Percentiles rank a stretch among this genome's conserved stretches.
These are phyloP conservation scores for Pica pica DNA, from an alignment of 2,113 vertebrate genomes.

Conservation along the genomic window DNA sequence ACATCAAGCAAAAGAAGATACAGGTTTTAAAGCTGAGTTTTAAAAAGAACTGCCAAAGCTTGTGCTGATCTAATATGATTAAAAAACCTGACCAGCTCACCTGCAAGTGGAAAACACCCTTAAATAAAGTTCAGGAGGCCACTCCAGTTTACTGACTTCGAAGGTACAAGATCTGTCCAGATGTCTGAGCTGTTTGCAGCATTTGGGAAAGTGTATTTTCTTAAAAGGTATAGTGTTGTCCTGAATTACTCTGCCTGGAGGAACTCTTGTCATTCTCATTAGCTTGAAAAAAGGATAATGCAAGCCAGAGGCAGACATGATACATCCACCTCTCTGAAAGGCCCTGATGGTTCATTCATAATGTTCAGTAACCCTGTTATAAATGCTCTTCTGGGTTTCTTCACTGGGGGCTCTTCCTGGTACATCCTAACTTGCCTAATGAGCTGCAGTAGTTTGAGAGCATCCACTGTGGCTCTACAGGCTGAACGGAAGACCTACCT, in stretches of 20 bases:
- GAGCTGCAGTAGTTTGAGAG: not conserved
- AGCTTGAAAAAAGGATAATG: not conserved
- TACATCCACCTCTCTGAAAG: not conserved
- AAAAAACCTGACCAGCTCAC: not conserved
- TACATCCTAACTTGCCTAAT: not conserved
- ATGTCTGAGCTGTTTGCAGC: not conserved
- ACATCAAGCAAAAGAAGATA: not conserved
- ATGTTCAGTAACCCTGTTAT: not conserved
- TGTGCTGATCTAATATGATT: not conserved
- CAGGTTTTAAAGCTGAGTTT: not conserved
- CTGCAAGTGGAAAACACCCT: not conserved
- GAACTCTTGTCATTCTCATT: not conserved
- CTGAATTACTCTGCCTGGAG: not conserved
- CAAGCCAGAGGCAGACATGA: not conserved
- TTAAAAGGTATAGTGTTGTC: not conserved
- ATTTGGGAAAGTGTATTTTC: not conserved
- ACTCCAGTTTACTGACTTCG: not conserved
- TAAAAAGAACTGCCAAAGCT: not conserved
- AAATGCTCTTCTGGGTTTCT: not conserved
- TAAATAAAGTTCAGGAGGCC: not conserved
- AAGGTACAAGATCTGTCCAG: not conserved
- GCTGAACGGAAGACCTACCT: rapidly evolving
- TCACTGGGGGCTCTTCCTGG: not conserved
- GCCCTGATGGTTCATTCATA: not conserved
- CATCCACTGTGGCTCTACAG: not conserved